These are phyloP conservation scores for Melanerpes aurifrons DNA, from an alignment of 2,113 vertebrate species.

Conservation along the genomic window DNA sequence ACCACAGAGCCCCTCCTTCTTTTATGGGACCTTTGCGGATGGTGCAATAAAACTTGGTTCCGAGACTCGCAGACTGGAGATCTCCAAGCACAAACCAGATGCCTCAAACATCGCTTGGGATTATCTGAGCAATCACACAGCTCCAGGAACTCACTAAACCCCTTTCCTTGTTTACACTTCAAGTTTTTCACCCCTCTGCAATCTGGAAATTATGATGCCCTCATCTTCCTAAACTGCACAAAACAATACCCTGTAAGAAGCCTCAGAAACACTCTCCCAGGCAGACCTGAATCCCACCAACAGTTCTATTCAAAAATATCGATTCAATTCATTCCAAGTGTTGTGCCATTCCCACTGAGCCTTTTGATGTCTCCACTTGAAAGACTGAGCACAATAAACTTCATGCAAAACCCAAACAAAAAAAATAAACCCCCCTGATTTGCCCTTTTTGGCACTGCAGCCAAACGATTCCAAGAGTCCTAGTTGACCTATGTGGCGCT, in stretches of 20 bases:
- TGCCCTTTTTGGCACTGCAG: neutral
- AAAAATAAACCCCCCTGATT: neutral
- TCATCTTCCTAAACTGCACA: rapidly evolving
- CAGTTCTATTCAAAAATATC: neutral
- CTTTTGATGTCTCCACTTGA: neutral
- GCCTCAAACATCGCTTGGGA: neutral
- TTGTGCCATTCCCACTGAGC: neutral
- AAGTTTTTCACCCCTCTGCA: neutral
- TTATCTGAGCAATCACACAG: neutral
- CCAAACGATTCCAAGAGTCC: neutral
- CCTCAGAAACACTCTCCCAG: rapidly evolving
- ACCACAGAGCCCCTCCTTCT: neutral
- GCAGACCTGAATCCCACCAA: neutral
- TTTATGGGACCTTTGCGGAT: neutral
- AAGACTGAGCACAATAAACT: neutral
- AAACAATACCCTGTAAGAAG: neutral
- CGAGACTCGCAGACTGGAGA: neutral
- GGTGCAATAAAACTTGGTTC: neutral
- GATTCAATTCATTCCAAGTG: neutral
- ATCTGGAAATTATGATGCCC: neutral
- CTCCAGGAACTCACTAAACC: neutral
- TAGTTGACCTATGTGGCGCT: neutral
- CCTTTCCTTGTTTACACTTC: neutral
- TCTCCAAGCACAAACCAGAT: neutral
- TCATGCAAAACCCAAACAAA: neutral